These are phyloP conservation scores for Stratiomys singularior DNA, from an alignment of 2,888 invertebrate genomes.

Conservation along the genomic window DNA sequence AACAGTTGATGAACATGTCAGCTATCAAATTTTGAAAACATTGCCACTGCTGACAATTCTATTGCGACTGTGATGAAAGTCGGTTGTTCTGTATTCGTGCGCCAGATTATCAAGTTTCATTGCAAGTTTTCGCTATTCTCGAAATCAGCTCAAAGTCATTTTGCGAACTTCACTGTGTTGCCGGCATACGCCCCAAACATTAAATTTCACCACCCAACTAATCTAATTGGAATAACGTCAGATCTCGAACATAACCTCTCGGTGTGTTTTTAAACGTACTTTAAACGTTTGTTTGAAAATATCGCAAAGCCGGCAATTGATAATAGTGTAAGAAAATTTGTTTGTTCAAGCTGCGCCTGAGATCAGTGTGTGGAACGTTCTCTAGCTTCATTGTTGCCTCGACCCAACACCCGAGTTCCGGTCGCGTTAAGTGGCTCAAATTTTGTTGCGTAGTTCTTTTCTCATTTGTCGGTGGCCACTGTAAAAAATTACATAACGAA, in stretches of 20 bases:
- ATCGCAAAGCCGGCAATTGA: neutral
- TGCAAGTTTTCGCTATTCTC: too few relatives aligned
- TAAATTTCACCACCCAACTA: too few relatives aligned
- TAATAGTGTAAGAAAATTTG: neutral
- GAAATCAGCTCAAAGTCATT: neutral
- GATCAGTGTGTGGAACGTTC: too few relatives aligned
- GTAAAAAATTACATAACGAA: constrained; percentile 28
- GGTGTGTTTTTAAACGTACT: neutral
- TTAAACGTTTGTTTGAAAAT: neutral
- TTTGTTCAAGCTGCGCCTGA: neutral
- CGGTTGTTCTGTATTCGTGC: neutral
- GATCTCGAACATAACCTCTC: constrained; percentile 24
- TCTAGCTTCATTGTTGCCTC: neutral
- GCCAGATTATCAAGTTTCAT: neutral
- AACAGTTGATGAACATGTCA: constrained; percentile 18
- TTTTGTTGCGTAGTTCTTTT: constrained; percentile 38
- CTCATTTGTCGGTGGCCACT: neutral
- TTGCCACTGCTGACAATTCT: constrained; percentile 24
- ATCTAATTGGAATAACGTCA: neutral
- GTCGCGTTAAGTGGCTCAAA: neutral
- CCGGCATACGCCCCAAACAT: neutral
- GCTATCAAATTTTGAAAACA: constrained; percentile 40
- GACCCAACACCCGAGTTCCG: neutral
- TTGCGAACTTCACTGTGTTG: neutral
- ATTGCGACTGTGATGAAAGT: constrained; percentile 21